These are phyloP conservation scores for Dolomedes plantarius DNA, from an alignment of 2,888 invertebrate genomes.

Conservation along the genomic window DNA sequence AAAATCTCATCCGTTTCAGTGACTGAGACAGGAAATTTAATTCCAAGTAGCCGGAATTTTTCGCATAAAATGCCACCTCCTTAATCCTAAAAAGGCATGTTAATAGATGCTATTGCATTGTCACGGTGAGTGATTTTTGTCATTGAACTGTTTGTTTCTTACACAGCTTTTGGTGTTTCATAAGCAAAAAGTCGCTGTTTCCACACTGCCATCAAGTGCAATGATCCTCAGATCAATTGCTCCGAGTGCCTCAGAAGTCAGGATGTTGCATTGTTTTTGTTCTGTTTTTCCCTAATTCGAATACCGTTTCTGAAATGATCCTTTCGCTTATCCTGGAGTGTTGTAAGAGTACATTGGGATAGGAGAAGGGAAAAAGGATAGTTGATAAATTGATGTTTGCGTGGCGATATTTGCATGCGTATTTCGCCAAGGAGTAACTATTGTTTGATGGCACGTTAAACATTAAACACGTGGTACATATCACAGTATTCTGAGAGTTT, in stretches of 20 bases:
- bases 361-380: background rate
- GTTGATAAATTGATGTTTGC: no score
- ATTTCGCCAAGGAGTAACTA: no score
- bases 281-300: no score
- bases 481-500: no score
- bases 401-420: no score
- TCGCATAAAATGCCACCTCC: no score
- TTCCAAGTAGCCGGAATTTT: no score
- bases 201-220: slow-evolving; percentile 24
- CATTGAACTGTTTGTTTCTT: slow-evolving; percentile 27
- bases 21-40: no score
- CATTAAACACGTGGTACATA: no score
- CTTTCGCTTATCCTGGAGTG: background rate
- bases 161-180: slow-evolving; percentile 19
- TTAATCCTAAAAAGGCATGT: background rate
- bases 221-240: slow-evolving; percentile 30
- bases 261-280: background rate
- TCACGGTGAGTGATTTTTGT: slow-evolving; percentile 39
- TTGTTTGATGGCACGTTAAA: no score
- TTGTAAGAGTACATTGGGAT: background rate
- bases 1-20: no score
- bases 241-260: background rate
- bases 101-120: slow-evolving; percentile 23
- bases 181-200: background rate
- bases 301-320: slow-evolving; percentile 7